Evolutionary conservation across 2,888 invertebrate genomes (phyloP), one percentile per base, ranked within the genome.

Genomic region (Byasa hedistus): DNA sequence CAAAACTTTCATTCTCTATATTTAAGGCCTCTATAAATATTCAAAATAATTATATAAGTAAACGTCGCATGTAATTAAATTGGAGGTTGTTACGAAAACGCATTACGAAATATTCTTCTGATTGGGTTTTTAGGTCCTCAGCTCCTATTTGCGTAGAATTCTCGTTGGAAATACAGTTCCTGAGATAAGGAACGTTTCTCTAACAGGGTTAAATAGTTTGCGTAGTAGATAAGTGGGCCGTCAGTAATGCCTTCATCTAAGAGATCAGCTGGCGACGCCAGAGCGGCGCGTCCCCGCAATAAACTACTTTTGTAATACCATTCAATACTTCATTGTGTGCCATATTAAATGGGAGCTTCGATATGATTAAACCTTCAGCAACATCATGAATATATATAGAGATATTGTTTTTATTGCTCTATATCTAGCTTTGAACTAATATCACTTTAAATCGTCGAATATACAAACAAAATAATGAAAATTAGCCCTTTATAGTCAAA

Each of bases 221-320:
- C 59, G 63, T 60, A 51, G 60, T 39, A 60, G 64, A 67, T 64
- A 67, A 59, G 67, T 67, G 59, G 64, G 60, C 51, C 65, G 66
- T 69, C 68, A 71, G 71, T 72, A 73, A 76, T 76, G 75, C 75
- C 75, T 73, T 71, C 69, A 72, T 77, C 73, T 74, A 70, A 73
- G 70, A 72, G 73, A 76, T 75, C 75, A 72, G 71, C 73, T 75
- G 75, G 76, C 76, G 83, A 78, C 84, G 84, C 81, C 84, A 74
- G 70, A 71, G 73, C 77, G 84, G 76, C 84, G 82, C 81, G 81
- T 74, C 79, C 74, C 64, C 73, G 77, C 78, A 77, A 82, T 83
- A 84, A 84, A 83, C 81, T 81, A 80, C 81, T 74, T 78, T 76
- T 78, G 80, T 79, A 78, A 82, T 82, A 76, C 79, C 76, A 72